phyloP scores from a whole-genome alignment of 2,888 invertebrate species.

The Amiota minor region DNA sequence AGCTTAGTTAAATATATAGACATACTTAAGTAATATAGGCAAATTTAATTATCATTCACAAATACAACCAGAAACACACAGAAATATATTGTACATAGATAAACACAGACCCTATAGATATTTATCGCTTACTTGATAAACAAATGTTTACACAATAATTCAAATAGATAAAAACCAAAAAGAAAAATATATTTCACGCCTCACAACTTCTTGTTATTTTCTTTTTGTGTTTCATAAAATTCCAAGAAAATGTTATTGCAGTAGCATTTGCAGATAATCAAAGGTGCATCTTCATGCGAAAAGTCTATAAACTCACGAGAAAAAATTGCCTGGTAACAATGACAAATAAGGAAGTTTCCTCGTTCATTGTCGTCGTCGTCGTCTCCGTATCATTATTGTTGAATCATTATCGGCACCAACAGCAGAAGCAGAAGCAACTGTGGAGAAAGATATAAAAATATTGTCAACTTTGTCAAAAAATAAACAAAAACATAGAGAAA shows the following conservation, averaged over 20 bases:
- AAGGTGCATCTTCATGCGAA: conserved; percentile 35
- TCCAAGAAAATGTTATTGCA: not conserved
- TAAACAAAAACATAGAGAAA: not conserved
- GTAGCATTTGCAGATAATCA: not conserved
- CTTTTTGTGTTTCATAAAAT: conserved; percentile 39
- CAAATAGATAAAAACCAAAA: conserved; percentile 29
- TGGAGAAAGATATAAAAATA: conserved; percentile 10
- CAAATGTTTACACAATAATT: conserved; percentile 47
- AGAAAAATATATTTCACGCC: conserved; percentile 39
- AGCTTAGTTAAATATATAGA: no score
- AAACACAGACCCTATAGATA: conserved; percentile 10
- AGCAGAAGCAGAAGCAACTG: not conserved
- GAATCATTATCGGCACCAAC: conserved; percentile 53
- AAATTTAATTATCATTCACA: no score
- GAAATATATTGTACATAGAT: no score
- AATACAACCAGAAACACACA: no score
- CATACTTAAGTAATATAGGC: no score
- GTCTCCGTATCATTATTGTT: conserved; percentile 39
- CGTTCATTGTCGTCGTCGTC: conserved; percentile 3
- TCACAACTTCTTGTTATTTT: conserved; percentile 31
- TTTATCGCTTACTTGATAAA: conserved; percentile 47
- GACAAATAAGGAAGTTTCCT: conserved; percentile 64
- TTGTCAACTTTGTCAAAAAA: not conserved
- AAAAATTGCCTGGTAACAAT: conserved; percentile 52
- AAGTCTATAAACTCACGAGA: not conserved